These are phyloP conservation scores for Sarcoramphus papa DNA, from an alignment of 2,797 vertebrate species.

Conservation along the genomic window DNA sequence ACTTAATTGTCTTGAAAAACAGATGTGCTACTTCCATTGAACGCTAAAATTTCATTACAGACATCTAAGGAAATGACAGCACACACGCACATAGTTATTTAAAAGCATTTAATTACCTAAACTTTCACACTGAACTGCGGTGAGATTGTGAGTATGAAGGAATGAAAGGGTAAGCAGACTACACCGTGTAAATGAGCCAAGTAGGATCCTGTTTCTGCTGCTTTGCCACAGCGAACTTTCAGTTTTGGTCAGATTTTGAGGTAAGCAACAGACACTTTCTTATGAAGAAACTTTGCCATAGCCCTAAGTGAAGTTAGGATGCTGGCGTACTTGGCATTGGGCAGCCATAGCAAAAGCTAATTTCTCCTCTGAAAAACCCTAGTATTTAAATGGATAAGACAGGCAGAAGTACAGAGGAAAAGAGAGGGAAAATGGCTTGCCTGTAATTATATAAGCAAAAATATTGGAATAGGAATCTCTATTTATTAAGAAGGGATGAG, in stretches of 20 bases:
- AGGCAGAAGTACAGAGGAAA: neutral
- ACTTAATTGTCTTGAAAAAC: conserved; percentile 72
- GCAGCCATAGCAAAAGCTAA: neutral
- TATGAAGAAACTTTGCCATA: neutral
- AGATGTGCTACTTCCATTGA: conserved; percentile 67
- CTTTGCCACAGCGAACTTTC: neutral
- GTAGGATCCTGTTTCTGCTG: neutral
- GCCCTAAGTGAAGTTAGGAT: neutral
- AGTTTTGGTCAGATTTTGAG: neutral
- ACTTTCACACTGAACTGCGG: neutral
- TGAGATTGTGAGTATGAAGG: neutral
- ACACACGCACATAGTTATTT: neutral
- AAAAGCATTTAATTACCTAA: neutral
- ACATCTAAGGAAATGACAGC: conserved; percentile 55
- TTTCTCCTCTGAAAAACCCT: neutral
- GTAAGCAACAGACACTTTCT: neutral
- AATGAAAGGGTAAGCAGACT: neutral
- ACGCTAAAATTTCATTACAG: conserved; percentile 62
- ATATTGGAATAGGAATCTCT: neutral
- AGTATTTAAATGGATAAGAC: neutral
- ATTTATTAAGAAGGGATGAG: neutral
- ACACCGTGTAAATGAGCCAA: accelerated
- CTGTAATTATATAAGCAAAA: neutral
- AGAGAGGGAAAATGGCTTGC: neutral
- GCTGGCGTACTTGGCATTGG: neutral